A percentile compares a stretch with the other conserved stretches of the same genome.
Conservation (phyloP, 2,113 vertebrate species). For the Thermophis baileyi region DNA sequence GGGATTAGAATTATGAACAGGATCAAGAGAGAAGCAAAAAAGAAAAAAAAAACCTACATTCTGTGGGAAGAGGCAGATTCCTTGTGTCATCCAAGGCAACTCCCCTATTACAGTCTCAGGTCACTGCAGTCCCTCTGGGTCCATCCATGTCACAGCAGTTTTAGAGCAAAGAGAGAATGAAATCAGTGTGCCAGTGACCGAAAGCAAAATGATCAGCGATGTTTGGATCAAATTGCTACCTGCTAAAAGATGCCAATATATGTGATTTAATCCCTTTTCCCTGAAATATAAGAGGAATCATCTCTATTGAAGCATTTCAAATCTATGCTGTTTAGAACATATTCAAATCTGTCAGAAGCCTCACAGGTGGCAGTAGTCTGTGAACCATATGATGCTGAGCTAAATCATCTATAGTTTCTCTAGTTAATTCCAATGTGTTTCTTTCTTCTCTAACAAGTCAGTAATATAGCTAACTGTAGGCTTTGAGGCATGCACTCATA, state of each 20-base stretch:
- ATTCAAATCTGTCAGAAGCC: neutral
- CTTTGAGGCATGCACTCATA: neutral
- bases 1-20: neutral
- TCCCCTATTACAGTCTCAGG: neutral
- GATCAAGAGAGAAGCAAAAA: neutral
- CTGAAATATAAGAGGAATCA: neutral
- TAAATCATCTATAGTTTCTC: neutral
- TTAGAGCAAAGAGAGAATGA: neutral
- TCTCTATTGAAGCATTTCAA: neutral
- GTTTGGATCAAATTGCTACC: neutral
- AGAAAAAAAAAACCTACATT: neutral
- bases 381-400: neutral
- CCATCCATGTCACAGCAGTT: neutral
- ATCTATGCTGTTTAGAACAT: neutral
- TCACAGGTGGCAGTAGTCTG: neutral
- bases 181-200: neutral
- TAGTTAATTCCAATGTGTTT: neutral
- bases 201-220: neutral
- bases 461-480: neutral
- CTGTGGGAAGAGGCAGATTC: neutral
- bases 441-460: neutral
- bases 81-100: neutral
- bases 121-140: neutral
- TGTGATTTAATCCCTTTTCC: neutral
- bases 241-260: neutral